Base-by-base conservation (phyloP, 2,888 invertebrate species). In the Mythimna albipuncta region DNA sequence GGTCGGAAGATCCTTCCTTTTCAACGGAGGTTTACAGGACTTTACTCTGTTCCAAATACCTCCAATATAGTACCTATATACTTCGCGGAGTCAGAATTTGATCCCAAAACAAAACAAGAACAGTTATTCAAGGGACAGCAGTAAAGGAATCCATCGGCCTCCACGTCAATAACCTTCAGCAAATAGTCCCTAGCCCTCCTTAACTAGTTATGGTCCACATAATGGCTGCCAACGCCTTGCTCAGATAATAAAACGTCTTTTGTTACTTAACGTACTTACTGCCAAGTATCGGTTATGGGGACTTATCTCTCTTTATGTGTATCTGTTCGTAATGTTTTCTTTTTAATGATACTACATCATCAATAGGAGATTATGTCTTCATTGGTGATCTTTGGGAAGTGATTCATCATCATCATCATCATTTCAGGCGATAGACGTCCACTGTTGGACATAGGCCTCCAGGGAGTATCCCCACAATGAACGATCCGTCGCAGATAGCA, bases 191-290 rank as follows among this genome's bases (percentile, higher is more conserved):
- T 55, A 82, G 75, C 59, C 76, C 72, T 77, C 84, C 79, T 85
- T 74, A 88, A 85, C 83, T 80, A 83, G 85, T 89, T 87, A 90
- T 88, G 88, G 86, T 83, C 75, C 69, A 86, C 87, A 87, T 89
- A 89, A 92, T 84, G 87, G 82, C 84, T 72, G 86, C 86, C 86
- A 87, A 85, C 89, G 89, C 88, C 91, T 90, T 89, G 87, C 87
- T 82, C 71, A 85, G 89, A 89, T 89, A 90, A 88, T 92, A 92
- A 92, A 92, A 90, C 81, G 72, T 81, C 77, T 78, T 83, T 84
- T 75, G 78, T 83, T 84, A 75, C 72, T 75, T 66, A 67, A 55
- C 66, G 69, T 73, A 73, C 73, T 80, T 69, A 69, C 75, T 59
- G 16, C 59, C 59, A 64, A 61, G 64, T 78, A 69, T 73, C 61